These are phyloP conservation scores for Drosophila imparisetae DNA, from an alignment of 2,888 invertebrate species.

Conservation along the genomic window DNA sequence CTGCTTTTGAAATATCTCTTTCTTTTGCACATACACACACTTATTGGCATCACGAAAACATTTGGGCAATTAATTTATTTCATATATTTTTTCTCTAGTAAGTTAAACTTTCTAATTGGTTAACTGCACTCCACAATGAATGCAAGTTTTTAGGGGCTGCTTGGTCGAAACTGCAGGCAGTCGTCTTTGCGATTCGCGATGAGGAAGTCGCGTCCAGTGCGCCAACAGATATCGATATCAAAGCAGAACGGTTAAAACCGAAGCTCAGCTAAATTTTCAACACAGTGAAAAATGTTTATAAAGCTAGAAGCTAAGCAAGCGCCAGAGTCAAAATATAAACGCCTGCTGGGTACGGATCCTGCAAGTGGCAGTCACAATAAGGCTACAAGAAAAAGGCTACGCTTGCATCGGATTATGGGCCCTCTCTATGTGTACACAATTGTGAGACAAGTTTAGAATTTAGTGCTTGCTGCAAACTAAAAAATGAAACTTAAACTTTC, in stretches of 20 bases:
- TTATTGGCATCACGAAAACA: conserved; percentile 66
- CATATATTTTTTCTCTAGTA: conserved; percentile 60
- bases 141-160: conserved; percentile 72
- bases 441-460: conserved; percentile 65
- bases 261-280: conserved; percentile 10
- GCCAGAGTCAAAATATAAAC: conserved; percentile 47
- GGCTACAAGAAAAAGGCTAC: conserved; percentile 30
- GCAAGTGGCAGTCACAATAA: conserved; percentile 42
- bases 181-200: conserved; percentile 81
- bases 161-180: conserved; percentile 60
- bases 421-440: conserved; percentile 76
- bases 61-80: conserved; percentile 74
- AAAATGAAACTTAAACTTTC: conserved; percentile 32
- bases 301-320: conserved; percentile 43
- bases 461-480: not conserved
- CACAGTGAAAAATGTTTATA: conserved; percentile 69
- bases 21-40: conserved; percentile 34
- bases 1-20: conserved; percentile 71
- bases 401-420: conserved; percentile 73
- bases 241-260: conserved; percentile 49
- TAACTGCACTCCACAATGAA: conserved; percentile 44
- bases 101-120: conserved; percentile 75
- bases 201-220: conserved; percentile 80
- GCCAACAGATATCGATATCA: conserved; percentile 50
- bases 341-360: conserved; percentile 54